Evolutionary conservation across 2,888 invertebrate species (phyloP).

Genomic region (Synanthedon tipuliformis): DNA sequence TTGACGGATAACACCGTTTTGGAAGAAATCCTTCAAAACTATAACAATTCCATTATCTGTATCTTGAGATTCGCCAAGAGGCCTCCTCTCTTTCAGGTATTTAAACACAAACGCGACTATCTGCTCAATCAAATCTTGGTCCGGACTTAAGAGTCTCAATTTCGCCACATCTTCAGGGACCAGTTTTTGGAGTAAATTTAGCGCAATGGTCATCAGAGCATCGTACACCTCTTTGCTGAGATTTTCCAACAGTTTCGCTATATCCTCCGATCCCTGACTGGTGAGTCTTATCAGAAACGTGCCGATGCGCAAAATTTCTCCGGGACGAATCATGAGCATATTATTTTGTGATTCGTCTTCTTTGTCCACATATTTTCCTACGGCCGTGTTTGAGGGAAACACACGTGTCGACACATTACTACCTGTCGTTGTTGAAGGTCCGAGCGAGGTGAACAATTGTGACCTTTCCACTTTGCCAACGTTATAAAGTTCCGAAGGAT

Average conservation of each 20-base stretch:
- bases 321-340: constrained; percentile 44
- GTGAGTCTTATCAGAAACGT: constrained; percentile 40
- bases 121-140: constrained; percentile 52
- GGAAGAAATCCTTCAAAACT: constrained; percentile 53
- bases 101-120: constrained; percentile 54
- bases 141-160: constrained; percentile 42
- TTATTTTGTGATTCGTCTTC: constrained; percentile 28
- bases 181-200: constrained; percentile 42
- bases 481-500: constrained; percentile 41
- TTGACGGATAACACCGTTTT: constrained; percentile 45
- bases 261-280: constrained; percentile 42
- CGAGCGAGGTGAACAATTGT: constrained; percentile 40
- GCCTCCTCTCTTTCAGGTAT: constrained; percentile 47
- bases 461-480: constrained; percentile 38
- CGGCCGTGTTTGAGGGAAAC: constrained; percentile 20
- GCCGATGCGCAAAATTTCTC: constrained; percentile 51
- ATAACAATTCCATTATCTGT: constrained; percentile 44
- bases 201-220: constrained; percentile 47
- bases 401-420: constrained; percentile 42
- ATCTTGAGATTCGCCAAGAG: constrained; percentile 37
- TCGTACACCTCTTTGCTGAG: constrained; percentile 47
- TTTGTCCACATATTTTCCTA: constrained; percentile 19
- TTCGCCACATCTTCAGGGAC: constrained; percentile 46
- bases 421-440: constrained; percentile 29
- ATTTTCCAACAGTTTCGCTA: constrained; percentile 40